Evolutionary conservation across 2,113 vertebrate genomes (phyloP).

Genomic region (Gymnogyps californianus): DNA sequence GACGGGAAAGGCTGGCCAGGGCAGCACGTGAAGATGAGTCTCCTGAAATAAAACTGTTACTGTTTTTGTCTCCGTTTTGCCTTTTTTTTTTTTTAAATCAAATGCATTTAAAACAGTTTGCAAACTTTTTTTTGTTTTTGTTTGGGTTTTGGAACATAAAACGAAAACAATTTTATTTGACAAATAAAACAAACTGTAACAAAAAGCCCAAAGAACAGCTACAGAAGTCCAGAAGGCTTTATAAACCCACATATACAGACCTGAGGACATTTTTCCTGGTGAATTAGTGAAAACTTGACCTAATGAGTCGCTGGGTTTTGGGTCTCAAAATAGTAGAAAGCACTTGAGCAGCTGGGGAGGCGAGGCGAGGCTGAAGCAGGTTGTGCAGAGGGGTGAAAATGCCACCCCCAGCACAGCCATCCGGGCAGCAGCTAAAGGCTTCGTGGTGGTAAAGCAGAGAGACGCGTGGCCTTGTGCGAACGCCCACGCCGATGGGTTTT

Average conservation of each 20-base stretch:
- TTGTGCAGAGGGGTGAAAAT: neutral
- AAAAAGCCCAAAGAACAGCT: neutral
- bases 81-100: neutral
- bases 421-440: neutral
- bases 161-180: neutral
- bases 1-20: neutral
- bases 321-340: neutral
- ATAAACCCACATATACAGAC: neutral
- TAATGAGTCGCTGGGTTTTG: neutral
- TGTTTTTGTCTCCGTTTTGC: neutral
- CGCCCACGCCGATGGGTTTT: neutral
- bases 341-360: neutral
- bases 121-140: neutral
- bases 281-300: neutral
- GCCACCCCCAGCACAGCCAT: neutral
- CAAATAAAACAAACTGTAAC: neutral
- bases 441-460: neutral
- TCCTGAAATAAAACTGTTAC: neutral
- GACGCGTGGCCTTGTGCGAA: neutral
- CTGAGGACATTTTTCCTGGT: neutral
- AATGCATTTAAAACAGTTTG: neutral
- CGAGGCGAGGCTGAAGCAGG: neutral
- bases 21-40: neutral
- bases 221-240: neutral
- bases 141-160: neutral